Percentiles rank a stretch among this genome's conserved stretches.
phyloP scores from a whole-genome alignment of 2,888 invertebrate species.

The Leptogaster cylindrica region DNA sequence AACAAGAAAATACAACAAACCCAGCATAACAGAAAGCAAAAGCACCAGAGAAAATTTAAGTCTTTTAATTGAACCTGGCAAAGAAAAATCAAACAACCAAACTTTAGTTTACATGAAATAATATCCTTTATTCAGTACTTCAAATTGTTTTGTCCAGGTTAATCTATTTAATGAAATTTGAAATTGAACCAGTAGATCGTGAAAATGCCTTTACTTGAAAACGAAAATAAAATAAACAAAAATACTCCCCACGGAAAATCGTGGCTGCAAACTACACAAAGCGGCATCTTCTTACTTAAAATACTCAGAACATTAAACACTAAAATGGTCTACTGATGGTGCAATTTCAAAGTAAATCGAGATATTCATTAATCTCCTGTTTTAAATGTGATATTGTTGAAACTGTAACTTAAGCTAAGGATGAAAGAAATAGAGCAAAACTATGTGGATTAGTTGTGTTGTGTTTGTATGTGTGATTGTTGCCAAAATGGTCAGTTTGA shows the following conservation, averaged over 20 bases:
- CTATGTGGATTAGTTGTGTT: background rate
- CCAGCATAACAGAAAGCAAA: no score
- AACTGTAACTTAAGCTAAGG: constrained; percentile 8
- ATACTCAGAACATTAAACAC: background rate
- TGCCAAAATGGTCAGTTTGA: constrained; percentile 19
- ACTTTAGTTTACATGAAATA: constrained; percentile 29
- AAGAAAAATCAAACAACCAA: constrained; percentile 40
- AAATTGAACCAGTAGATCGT: no score
- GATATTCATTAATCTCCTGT: no score
- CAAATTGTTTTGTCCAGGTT: constrained; percentile 32
- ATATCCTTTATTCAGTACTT: constrained; percentile 33
- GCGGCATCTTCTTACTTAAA: no score
- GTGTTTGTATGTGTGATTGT: background rate
- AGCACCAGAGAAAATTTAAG: no score
- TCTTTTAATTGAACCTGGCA: no score
- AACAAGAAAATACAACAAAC: no score
- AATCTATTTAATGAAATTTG: no score
- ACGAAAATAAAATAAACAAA: background rate
- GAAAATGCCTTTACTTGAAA: no score
- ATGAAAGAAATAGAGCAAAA: background rate
- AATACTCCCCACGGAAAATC: background rate
- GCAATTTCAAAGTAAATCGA: no score
- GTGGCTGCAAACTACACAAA: background rate
- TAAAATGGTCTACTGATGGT: no score
- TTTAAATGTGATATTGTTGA: background rate